Evolutionary conservation across 2,113 vertebrate species (phyloP).

Genomic region (Dasyprocta punctata): DNA sequence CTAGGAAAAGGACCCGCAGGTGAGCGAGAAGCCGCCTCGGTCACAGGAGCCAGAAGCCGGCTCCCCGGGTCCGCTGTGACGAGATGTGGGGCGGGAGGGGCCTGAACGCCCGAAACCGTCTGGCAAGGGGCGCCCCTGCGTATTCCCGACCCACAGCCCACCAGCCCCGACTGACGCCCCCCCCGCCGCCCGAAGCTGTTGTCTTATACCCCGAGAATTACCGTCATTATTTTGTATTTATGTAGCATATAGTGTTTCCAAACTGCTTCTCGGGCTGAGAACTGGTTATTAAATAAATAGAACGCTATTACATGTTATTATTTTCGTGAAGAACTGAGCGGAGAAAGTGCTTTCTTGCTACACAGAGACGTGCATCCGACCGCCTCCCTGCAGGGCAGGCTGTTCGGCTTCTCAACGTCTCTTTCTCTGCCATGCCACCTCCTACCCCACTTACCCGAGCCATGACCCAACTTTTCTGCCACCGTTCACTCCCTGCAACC

Average conservation of each 20-base stretch:
- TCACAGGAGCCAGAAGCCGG: constrained; percentile 64
- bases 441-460: constrained; percentile 34
- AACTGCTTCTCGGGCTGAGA: constrained; percentile 74
- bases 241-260: constrained; percentile 77
- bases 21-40: constrained; percentile 53
- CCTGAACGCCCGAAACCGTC: neutral
- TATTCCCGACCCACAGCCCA: constrained; percentile 31
- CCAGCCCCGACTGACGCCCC: constrained; percentile 60
- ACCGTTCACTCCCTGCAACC: constrained; percentile 20
- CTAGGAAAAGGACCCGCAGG: constrained; percentile 59
- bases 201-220: constrained; percentile 63
- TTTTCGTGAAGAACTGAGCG: constrained; percentile 58
- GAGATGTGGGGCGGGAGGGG: neutral
- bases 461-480: constrained; percentile 75
- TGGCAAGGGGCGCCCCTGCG: neutral
- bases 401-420: neutral
- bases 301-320: constrained; percentile 70
- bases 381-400: constrained; percentile 61
- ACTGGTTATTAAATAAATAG: constrained; percentile 77
- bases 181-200: constrained; percentile 62
- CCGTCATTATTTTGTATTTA: constrained; percentile 77
- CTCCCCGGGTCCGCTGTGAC: neutral
- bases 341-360: constrained; percentile 75
- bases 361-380: constrained; percentile 38
- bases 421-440: neutral